Conservation (phyloP, 2,113 vertebrate genomes). For the Trogon surrucura region DNA sequence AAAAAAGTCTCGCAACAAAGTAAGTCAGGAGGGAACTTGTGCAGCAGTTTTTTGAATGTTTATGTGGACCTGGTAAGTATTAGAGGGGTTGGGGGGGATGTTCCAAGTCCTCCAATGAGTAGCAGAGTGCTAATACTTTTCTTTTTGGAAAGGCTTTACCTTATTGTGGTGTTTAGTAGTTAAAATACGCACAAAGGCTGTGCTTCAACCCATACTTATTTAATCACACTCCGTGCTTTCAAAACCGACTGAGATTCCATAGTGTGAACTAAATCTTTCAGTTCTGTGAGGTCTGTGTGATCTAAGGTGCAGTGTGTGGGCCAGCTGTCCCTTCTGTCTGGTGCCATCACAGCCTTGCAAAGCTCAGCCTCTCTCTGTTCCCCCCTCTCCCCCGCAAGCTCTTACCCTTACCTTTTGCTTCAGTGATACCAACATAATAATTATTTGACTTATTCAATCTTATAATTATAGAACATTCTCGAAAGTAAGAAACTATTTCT, state of each 20-base stretch:
- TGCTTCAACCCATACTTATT: neutral
- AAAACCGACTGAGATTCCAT: neutral
- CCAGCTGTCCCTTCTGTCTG: neutral
- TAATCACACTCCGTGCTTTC: neutral
- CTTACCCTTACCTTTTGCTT: neutral
- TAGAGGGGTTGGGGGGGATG: neutral
- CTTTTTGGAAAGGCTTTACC: neutral
- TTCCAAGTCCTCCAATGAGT: neutral
- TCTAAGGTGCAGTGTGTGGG: neutral
- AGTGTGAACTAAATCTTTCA: neutral
- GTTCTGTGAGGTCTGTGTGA: neutral
- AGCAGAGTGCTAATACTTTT: neutral
- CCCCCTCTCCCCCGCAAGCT: neutral
- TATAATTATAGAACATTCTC: neutral
- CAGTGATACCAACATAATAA: neutral
- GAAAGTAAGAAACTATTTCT: neutral
- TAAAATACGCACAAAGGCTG: neutral
- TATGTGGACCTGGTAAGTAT: neutral
- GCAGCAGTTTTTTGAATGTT: neutral
- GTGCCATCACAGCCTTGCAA: neutral
- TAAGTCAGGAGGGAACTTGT: neutral
- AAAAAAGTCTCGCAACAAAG: neutral
- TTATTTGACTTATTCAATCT: neutral
- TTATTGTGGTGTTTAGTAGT: neutral
- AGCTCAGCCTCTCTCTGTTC: neutral